These are phyloP conservation scores for Alligator mississippiensis DNA, from an alignment of 2,113 vertebrate genomes.

Conservation along the genomic window DNA sequence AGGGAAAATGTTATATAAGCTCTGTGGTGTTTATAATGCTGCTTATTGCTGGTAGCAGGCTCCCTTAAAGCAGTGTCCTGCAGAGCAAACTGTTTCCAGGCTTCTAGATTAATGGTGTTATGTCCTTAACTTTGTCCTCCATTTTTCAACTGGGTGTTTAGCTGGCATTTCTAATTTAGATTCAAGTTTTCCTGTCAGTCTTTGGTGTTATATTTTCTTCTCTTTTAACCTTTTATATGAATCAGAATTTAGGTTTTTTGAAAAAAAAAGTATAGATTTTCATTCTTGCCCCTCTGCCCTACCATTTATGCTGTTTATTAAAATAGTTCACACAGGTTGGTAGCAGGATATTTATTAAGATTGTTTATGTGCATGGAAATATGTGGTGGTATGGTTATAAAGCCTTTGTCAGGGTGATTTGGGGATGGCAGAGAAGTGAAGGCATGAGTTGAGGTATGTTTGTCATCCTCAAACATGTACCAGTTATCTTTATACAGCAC, in stretches of 20 bases:
- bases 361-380: background rate
- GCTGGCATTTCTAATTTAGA: background rate
- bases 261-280: background rate
- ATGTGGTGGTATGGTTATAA: background rate
- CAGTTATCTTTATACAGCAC: background rate
- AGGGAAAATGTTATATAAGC: background rate
- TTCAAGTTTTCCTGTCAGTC: background rate
- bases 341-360: background rate
- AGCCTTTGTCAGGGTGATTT: background rate
- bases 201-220: background rate
- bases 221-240: background rate
- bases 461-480: background rate
- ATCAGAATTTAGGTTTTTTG: background rate
- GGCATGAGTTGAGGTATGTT: background rate
- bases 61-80: background rate
- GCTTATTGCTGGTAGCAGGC: background rate
- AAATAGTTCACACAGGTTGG: background rate
- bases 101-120: background rate
- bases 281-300: background rate
- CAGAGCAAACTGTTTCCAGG: background rate
- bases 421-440: background rate
- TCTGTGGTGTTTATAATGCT: background rate
- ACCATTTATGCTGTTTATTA: background rate
- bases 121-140: background rate
- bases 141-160: background rate